Evolutionary conservation across 1,140 invertebrate genomes (phyloP), one percentile per base, ranked within the genome.

Genomic region (Thaumatotibia leucotreta): DNA sequence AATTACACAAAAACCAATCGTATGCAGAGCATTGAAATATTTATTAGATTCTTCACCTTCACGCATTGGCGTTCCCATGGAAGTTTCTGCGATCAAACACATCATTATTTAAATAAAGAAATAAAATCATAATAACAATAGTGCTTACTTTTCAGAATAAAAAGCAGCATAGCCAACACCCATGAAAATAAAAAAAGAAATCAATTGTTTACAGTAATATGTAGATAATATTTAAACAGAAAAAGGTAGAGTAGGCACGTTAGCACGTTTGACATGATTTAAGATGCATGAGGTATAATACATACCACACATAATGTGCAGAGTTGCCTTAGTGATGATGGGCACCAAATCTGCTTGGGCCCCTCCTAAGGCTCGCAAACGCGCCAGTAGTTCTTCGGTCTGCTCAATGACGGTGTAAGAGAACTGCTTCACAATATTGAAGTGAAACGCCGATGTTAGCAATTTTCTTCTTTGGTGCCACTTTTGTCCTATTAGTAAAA

Each of bases 401-500:
- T 86, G 77, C 52, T 87, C 84, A 5, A 70, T 78, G 39, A 91
- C 80, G 1, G 68, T 77, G 3, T 35, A 11, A 10, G 64, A 73
- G 61, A 97, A 97, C 74, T 95, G 93, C 68, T 96, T 93, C 2
- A 98, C 86, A 54, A 97, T 97, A 65, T 94, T 94, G 80, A 97
- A 97, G 81, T 98, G 97, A 81, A 97, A 97, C 0, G 95, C 94
- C 17, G 96, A 95, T 2, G 96, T 97, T 6, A 97, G 77, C 39
- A 97, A 91, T 88, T 96, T 97, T 32, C 97, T 84, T 54, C 96
- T 82, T 0, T 76, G 83, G 14, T 93, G 92, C 97, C 97, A 98
- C 91, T 96, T 96, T 5, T 89, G 81, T 11, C 95, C 96, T 87
- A 58, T 27, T 74, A 74, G 29, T 29, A 31, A 39, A 14, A 66